A percentile compares a stretch with the other conserved stretches of the same genome.
Evolutionary conservation across 1,140 invertebrate species (phyloP).

Genomic region (Octopus bimaculoides): DNA sequence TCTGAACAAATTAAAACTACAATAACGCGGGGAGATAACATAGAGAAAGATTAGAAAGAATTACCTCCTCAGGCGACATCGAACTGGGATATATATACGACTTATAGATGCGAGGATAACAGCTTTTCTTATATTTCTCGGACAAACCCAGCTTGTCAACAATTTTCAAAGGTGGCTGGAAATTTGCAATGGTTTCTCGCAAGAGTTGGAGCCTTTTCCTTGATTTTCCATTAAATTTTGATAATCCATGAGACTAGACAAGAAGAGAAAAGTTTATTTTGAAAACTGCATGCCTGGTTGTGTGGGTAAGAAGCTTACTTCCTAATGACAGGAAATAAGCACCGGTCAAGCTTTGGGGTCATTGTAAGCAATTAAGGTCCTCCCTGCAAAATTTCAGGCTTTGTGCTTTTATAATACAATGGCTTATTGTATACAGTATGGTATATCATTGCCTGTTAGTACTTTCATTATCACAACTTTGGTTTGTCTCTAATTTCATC

Average conservation of each 20-base stretch:
- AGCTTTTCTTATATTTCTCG: neutral
- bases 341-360: too few relatives aligned
- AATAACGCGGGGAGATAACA: neutral
- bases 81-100: constrained; percentile 33
- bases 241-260: neutral
- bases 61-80: constrained; percentile 42
- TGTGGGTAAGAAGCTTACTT: too few relatives aligned
- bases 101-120: neutral
- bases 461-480: too few relatives aligned
- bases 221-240: neutral
- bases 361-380: too few relatives aligned
- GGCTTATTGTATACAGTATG: too few relatives aligned
- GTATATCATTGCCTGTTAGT: too few relatives aligned
- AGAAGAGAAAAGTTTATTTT: neutral
- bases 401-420: too few relatives aligned
- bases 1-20: neutral
- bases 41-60: neutral
- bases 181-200: neutral
- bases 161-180: neutral
- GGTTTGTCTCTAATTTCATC: too few relatives aligned
- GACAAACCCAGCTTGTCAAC: neutral
- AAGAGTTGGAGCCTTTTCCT: neutral
- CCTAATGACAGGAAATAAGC: too few relatives aligned
- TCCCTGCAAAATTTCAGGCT: too few relatives aligned
- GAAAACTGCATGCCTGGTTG: neutral